Evolutionary conservation across 2,113 vertebrate species (phyloP).

Genomic region (Sigmodon hispidus): DNA sequence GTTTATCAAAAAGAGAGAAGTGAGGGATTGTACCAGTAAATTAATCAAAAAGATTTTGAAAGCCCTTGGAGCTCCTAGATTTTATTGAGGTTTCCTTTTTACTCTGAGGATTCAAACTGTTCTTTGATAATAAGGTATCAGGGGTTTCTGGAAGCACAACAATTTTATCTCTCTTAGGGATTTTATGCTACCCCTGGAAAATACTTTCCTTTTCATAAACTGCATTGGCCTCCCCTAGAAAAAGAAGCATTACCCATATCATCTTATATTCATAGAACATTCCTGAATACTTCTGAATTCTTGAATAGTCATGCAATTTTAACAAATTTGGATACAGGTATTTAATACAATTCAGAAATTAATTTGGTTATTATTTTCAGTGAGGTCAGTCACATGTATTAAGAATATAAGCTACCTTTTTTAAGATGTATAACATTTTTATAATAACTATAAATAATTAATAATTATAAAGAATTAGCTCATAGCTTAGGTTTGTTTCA

Average conservation of each 20-base stretch:
- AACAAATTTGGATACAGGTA: not conserved
- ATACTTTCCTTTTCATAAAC: not conserved
- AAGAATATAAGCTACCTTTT: not conserved
- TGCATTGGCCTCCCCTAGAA: not conserved
- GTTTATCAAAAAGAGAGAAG: not conserved
- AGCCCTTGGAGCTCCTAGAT: not conserved
- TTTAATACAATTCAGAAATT: not conserved
- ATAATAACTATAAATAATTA: not conserved
- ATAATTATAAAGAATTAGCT: not conserved
- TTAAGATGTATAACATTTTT: not conserved
- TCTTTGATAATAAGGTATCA: not conserved
- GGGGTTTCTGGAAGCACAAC: not conserved
- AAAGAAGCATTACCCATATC: not conserved
- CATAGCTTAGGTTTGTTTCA: no score
- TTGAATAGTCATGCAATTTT: not conserved
- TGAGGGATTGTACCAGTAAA: not conserved
- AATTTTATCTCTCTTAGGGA: not conserved
- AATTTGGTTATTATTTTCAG: not conserved
- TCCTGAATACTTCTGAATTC: not conserved
- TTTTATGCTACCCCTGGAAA: accelerated
- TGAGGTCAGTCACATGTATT: not conserved
- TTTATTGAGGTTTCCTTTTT: no score
- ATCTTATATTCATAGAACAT: not conserved
- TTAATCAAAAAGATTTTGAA: not conserved
- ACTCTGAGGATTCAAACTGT: not conserved